Evolutionary conservation across 1,140 invertebrate species (phyloP), one percentile per base, ranked within the genome.

Genomic region (Nebria ingens): DNA sequence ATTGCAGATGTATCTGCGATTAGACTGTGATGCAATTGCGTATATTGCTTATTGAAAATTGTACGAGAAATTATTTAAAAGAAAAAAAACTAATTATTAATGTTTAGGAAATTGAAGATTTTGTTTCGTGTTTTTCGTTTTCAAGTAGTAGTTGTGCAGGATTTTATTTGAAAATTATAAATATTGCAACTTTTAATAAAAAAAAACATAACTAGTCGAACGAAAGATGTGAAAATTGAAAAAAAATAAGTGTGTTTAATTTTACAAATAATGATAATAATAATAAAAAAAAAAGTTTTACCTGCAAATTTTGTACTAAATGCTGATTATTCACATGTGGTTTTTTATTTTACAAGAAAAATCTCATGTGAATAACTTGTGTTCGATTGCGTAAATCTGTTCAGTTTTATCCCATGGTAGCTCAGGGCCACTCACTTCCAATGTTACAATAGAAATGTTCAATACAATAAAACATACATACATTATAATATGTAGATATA

Each of bases 351-450:
- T 34, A 34, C n/a, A 34, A 34, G n/a, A n/a, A n/a, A n/a, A n/a
- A n/a, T n/a, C n/a, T n/a, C n/a, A n/a, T n/a, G n/a, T n/a, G n/a
- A n/a, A n/a, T n/a, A n/a, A n/a, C n/a, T n/a, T n/a, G n/a, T n/a
- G 25, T 34, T 34, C 25, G 6, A n/a, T 34, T 34, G 6, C n/a
- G 25, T 6, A n/a, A 34, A 34, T 34, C 25, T 34, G 25, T 51
- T 51, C 17, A 21, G 11, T 51, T 51, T 51, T 22, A 19, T 56
- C 13, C 52, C 45, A 62, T 66, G 66, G 68, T 70, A 70, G 68
- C 68, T 70, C 68, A 70, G 68, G 68, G 68, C 62, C 68, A 68
- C 68, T 68, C 68, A 70, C 64, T 70, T 69, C 64, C 64, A 68
- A 58, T 65, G 15, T 34, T 64, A 65, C 61, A 66, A 65, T 64